Base-by-base conservation (phyloP, 2,797 vertebrate species). In the Percopsis omiscomaycus region DNA sequence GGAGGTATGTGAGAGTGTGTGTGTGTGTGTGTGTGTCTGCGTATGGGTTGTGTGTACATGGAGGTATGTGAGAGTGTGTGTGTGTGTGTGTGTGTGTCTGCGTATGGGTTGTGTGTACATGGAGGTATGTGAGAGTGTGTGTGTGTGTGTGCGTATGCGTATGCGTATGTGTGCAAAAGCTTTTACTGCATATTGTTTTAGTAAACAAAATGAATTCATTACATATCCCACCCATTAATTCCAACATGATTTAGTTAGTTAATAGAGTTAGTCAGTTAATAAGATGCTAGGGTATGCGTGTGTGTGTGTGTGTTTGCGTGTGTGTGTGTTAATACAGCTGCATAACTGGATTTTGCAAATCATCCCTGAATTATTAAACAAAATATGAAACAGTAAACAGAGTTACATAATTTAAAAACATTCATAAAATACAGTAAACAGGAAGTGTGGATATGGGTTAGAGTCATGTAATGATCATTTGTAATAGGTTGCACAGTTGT, bases 191-290 rank as follows among this genome's bases (percentile, higher is more conserved):
- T 48, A 6, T 28, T 16, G 14, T 12, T 1, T 12, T 10, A 48
- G 50, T 60, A 58, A 50, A 22, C 47, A 45, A 13, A n/a, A 22
- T 37, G 2, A 57, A 52, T 50, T 63, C 2, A 68, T 78, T 68
- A 64, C 22, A 59, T 49, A 45, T 47, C 27, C 30, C 37, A 51
- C 1, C 13, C 9, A 6, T 11, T 11, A 56, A 30, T 67, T 3
- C 54, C 12, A 42, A 58, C 50, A 8, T 15, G 69, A 56, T 73
- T 64, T 67, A 5, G 10, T 58, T 14, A 30, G 47, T 53, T 64
- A 67, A 68, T 61, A 47, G 11, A 46, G 56, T 58, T 64, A 48
- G 1, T 49, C 56, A 52, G 56, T 62, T 64, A 62, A 56, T 51
- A 5, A 55, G 22, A 6, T 37, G 5, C 8, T 5, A 47, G 3